Evolutionary conservation across 2,113 vertebrate genomes (phyloP).

Genomic region (Boleophthalmus pectinirostris): DNA sequence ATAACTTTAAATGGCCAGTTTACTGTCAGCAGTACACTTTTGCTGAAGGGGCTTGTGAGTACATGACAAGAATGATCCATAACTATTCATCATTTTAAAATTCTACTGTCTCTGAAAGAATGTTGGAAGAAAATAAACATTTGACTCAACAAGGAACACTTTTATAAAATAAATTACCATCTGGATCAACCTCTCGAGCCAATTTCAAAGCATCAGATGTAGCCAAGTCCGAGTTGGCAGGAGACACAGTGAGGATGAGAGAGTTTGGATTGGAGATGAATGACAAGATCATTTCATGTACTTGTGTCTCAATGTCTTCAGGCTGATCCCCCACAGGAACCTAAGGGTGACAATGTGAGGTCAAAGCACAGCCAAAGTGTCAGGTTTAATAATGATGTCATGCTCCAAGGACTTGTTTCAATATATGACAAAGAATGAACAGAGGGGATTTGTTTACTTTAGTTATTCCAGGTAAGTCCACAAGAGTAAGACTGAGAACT

Average conservation of each 20-base stretch:
- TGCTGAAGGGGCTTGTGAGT: conserved; percentile 15
- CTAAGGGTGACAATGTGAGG: conserved; percentile 50
- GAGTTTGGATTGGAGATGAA: conserved; percentile 82
- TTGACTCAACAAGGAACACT: conserved; percentile 31
- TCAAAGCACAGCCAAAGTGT: neutral
- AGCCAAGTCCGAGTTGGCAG: conserved; percentile 83
- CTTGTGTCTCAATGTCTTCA: conserved; percentile 79
- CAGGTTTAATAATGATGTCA: conserved; percentile 6
- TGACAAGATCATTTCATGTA: conserved; percentile 80
- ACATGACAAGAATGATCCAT: neutral
- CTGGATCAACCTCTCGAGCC: conserved; percentile 80
- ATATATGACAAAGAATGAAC: conserved; percentile 10
- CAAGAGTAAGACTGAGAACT: conserved; percentile 80
- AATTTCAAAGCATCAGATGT: conserved; percentile 81
- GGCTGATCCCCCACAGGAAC: conserved; percentile 83
- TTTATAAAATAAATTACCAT: conserved; percentile 69
- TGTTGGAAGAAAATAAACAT: conserved; percentile 8
- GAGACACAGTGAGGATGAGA: conserved; percentile 79
- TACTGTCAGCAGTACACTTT: conserved; percentile 13
- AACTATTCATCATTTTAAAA: conserved; percentile 36
- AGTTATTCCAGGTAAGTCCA: conserved; percentile 84
- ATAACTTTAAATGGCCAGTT: conserved; percentile 7
- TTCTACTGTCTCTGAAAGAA: conserved; percentile 18
- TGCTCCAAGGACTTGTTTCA: neutral
- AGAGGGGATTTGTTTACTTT: conserved; percentile 68